phyloP scores from a whole-genome alignment of 2,888 invertebrate species.

The Ophioninae sp. region DNA sequence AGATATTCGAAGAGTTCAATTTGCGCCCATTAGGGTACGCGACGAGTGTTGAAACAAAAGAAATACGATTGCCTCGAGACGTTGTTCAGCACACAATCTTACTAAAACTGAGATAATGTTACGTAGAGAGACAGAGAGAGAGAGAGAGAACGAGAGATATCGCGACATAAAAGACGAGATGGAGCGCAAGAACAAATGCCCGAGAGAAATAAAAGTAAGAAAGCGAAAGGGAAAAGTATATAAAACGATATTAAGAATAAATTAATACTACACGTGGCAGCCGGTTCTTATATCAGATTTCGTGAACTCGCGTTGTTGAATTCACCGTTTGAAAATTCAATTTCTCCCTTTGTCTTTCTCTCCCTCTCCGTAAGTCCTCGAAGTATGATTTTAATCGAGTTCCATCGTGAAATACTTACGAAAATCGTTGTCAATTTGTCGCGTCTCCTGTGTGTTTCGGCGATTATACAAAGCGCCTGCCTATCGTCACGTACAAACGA shows the following conservation, averaged over 20 bases:
- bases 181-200: background rate
- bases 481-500: constrained; percentile 17
- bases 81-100: constrained; percentile 10
- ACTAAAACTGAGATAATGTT: constrained; percentile 14
- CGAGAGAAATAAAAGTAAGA: background rate
- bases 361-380: constrained; percentile 20
- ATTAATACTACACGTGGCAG: constrained; percentile 60
- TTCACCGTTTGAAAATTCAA: background rate
- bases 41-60: background rate
- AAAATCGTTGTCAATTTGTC: constrained; percentile 28
- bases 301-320: background rate
- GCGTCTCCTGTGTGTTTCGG: background rate
- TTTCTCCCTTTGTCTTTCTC: background rate
- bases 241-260: constrained; percentile 6
- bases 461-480: background rate
- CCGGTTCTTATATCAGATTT: constrained; percentile 53
- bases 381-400: constrained; percentile 40
- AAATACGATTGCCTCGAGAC: constrained; percentile 3
- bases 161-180: background rate
- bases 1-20: background rate
- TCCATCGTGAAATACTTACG: constrained; percentile 56
- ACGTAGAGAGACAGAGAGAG: background rate
- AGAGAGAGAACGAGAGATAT: background rate
- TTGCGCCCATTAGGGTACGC: background rate
- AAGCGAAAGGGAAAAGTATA: constrained; percentile 2